Evolutionary conservation across 2,888 invertebrate genomes (phyloP), one percentile per base, ranked within the genome.

Genomic region (Dimorphilus gyrociliatus): DNA sequence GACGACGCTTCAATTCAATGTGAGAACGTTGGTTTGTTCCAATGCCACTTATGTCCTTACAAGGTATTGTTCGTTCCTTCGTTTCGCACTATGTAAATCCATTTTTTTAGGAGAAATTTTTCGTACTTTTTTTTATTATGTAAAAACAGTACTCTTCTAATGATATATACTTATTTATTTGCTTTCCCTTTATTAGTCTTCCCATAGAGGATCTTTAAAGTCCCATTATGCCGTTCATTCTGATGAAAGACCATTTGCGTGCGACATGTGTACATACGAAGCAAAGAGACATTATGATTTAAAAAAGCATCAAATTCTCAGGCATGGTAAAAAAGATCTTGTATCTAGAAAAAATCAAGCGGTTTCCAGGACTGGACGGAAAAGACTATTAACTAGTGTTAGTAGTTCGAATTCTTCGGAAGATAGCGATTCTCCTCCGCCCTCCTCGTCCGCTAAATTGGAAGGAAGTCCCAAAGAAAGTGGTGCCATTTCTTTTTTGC

Each of bases 251-350:
- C 35, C 35, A 4, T 35, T 19, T n/a, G 35, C 23, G 15, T 35
- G 35, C 19, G 35, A 32, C 28, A 21, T 27, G 24, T 35, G 35
- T 18, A 15, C 10, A 12, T 35, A 35, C 19, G 32, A 35, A 17
- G 35, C 35, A n/a, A 35, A 35, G 24, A 7, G 35, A 14, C 13
- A 28, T 23, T 17, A 12, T 24, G 35, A 35, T 24, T 21, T 35
- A 10, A 26, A 23, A 12, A 35, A 35, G 14, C 35, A 35, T 28
- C 23, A 32, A 19, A 8, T 33, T 7, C 12, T 35, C 4, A 32
- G 25, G 12, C 35, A 35, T 17, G 28, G 7, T 6, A 19, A 13
- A 4, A 29, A 29, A 15, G 16, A 7, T 16, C 24, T 23, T 6
- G 13, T 8, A 29, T 13, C n/a, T 7, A 5, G 5, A 15, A 27